phyloP scores from a whole-genome alignment of 2,888 invertebrate species.

The Saturnia japonica region DNA sequence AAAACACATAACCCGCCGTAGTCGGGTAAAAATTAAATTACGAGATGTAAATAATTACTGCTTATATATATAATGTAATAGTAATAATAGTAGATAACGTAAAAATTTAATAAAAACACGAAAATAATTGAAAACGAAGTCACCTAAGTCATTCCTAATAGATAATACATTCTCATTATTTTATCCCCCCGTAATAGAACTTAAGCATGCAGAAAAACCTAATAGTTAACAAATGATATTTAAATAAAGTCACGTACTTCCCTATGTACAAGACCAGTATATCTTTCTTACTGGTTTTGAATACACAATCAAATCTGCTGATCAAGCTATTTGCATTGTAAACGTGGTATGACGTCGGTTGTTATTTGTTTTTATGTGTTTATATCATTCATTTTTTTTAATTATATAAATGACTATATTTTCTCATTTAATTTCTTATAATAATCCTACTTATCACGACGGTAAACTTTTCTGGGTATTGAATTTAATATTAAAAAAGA shows the following conservation, averaged over 20 bases:
- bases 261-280: background rate
- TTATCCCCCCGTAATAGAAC: background rate
- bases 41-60: no score
- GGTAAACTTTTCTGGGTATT: no score
- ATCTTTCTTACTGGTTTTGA: slow-evolving; percentile 1
- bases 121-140: background rate
- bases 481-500: no score
- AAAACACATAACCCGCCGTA: no score
- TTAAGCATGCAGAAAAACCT: background rate
- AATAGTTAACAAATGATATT: background rate
- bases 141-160: background rate
- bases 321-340: slow-evolving; percentile 11
- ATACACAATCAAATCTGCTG: slow-evolving; percentile 16
- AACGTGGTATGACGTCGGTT: slow-evolving; percentile 3
- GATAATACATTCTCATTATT: background rate
- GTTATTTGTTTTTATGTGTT: background rate
- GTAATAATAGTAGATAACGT: no score
- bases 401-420: no score
- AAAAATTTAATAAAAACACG: no score
- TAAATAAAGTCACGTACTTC: slow-evolving; percentile 10
- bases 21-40: no score
- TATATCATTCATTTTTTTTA: background rate
- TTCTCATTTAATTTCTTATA: no score
- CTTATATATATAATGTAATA: no score
- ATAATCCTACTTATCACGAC: no score